Evolutionary conservation across 2,888 invertebrate species (phyloP), one percentile per base, ranked within the genome.

Genomic region (Apotomis betuletana): DNA sequence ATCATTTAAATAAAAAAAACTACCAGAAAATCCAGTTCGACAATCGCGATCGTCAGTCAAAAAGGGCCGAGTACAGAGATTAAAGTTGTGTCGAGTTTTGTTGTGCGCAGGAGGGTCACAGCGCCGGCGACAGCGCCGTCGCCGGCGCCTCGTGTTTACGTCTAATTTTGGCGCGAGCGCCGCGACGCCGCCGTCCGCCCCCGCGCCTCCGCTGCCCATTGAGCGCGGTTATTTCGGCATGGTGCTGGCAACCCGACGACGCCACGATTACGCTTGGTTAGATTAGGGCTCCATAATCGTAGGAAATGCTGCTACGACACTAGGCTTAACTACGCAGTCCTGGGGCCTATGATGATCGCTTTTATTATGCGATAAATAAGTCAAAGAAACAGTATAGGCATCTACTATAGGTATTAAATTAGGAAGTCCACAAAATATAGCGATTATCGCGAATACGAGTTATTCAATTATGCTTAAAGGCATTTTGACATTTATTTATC

Each of bases 101-200:
- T 70, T 65, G 70, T 67, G 70, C 55, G 61, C 44, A 62, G 62
- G 63, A 70, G 63, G 71, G 71, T 62, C 67, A 67, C 61, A 82
- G 79, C 81, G 84, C 81, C 85, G 90, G 90, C 91, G 91, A 67
- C 61, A 82, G 79, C 81, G 84, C 81, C 85, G 90, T 90, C 91
- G 91, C 91, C 90, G 87, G 86, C 84, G 83, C 87, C 86, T 81
- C 87, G 89, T 92, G 91, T 92, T 92, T 92, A 92, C 92, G 91
- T 92, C 92, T 92, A 92, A 92, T 92, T 92, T 90, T 88, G 92
- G 92, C 92, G 89, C 88, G 90, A 91, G 91, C 92, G 91, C 90
- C 90, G 89, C 91, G 87, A 86, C 88, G 88, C 78, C 52, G 59
- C 84, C 84, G 82, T 88, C 87, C 88, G 87, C 86, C 82, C 87